phyloP scores from a whole-genome alignment of 2,113 vertebrate genomes.

The Pachyramphus minor region DNA sequence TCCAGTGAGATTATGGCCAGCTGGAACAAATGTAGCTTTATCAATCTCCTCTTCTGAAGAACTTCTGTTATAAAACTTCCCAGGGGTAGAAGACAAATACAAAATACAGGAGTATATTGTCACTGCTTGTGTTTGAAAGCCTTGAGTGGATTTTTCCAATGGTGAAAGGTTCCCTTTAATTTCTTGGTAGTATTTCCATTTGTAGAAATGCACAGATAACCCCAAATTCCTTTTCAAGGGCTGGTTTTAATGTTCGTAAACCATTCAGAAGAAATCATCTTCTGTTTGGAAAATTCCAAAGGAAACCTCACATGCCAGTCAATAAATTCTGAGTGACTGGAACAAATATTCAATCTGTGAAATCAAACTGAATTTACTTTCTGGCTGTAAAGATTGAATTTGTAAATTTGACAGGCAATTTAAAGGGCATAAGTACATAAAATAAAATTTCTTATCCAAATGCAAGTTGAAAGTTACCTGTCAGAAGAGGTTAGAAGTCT shows the following conservation, averaged over 20 bases:
- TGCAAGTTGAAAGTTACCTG: slow-evolving; percentile 80
- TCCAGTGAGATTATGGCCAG: too few relatives aligned
- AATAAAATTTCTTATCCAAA: slow-evolving; percentile 71
- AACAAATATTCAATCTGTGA: slow-evolving; percentile 66
- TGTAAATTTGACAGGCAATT: slow-evolving; percentile 72
- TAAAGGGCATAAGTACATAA: slow-evolving; percentile 70
- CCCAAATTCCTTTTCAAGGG: not conserved
- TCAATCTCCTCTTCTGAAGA: too few relatives aligned
- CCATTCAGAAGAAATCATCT: not conserved
- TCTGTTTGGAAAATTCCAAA: not conserved
- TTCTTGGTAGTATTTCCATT: not conserved
- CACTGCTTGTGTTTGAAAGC: not conserved
- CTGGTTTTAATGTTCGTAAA: not conserved
- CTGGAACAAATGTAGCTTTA: too few relatives aligned
- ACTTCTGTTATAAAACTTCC: not conserved
- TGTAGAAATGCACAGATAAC: not conserved
- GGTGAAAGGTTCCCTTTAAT: not conserved
- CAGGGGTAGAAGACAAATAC: not conserved
- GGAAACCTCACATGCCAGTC: slow-evolving; percentile 3
- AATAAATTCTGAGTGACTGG: slow-evolving; percentile 58
- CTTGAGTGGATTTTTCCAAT: not conserved
- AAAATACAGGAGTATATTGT: not conserved
- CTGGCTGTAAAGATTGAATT: slow-evolving; percentile 68
- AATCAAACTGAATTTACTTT: slow-evolving; percentile 74
- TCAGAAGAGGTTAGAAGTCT: slow-evolving; percentile 85